phyloP scores from a whole-genome alignment of 1,140 invertebrate genomes.

The Ditylenchus dipsaci region DNA sequence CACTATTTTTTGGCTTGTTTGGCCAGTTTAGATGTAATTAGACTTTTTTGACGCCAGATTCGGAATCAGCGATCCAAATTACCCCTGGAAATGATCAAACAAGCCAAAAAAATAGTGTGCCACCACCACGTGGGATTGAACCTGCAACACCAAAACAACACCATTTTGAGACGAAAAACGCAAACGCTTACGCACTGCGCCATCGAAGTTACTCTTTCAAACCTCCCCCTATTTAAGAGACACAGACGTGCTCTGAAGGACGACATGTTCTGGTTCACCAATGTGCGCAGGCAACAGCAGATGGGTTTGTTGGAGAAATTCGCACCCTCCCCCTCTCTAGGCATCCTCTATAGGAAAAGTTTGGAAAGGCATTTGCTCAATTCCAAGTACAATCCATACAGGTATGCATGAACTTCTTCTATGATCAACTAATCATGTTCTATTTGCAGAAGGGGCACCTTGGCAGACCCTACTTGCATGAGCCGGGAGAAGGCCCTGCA shows the following conservation, averaged over 20 bases:
- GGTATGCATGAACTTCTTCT: constrained; percentile 24
- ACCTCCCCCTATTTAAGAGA: too few relatives aligned
- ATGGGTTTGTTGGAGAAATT: constrained; percentile 50
- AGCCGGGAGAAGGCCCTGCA: constrained; percentile 45
- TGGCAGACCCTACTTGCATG: constrained; percentile 54
- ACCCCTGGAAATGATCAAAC: too few relatives aligned
- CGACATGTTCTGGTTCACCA: constrained; percentile 57
- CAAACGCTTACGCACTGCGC: too few relatives aligned
- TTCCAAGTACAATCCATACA: constrained; percentile 46
- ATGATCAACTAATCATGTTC: background rate
- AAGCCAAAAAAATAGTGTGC: too few relatives aligned
- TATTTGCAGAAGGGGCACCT: constrained; percentile 47
- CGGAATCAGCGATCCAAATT: too few relatives aligned
- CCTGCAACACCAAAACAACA: too few relatives aligned
- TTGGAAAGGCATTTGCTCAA: constrained; percentile 50
- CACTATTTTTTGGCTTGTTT: too few relatives aligned
- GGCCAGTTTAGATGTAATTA: too few relatives aligned
- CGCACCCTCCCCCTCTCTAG: constrained; percentile 53
- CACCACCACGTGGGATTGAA: too few relatives aligned
- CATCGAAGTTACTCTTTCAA: too few relatives aligned
- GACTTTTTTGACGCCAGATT: too few relatives aligned
- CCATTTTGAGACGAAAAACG: too few relatives aligned
- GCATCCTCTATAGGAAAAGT: constrained; percentile 51
- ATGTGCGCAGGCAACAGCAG: constrained; percentile 41
- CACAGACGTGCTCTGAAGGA: constrained; percentile 56